Percentiles rank a stretch among this genome's conserved stretches.
Conservation (phyloP, 1,140 invertebrate species). For the Protaetia brevitarsis region DNA sequence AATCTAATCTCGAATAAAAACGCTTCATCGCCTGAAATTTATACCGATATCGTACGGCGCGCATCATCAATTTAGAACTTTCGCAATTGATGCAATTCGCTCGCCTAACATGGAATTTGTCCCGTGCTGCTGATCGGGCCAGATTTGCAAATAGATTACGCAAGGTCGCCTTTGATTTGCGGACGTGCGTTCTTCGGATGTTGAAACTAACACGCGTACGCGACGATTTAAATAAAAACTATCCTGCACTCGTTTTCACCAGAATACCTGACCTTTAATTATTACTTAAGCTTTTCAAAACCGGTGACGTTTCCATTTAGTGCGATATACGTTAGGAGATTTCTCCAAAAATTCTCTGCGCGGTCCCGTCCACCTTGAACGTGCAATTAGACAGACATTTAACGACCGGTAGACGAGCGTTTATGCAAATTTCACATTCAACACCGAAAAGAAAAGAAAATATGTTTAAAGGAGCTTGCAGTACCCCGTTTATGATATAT, state of each 20-base stretch:
- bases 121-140: conserved; percentile 7
- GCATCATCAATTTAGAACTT: neutral
- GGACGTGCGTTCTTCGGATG: conserved; percentile 11
- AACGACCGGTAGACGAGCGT: neutral
- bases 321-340: too few species aligned
- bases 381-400: neutral
- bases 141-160: conserved; percentile 9
- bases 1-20: conserved; percentile 3
- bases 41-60: conserved; percentile 1
- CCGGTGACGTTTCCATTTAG: too few species aligned
- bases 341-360: too few species aligned
- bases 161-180: neutral
- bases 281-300: too few species aligned
- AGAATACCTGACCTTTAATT: too few species aligned
- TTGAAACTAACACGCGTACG: conserved; percentile 11
- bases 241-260: too few species aligned
- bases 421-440: conserved; percentile 15
- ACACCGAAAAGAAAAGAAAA: neutral
- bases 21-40: conserved; percentile 3
- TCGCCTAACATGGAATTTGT: conserved; percentile 16
- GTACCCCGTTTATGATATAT: conserved; percentile 1
- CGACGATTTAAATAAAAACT: neutral
- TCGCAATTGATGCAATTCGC: conserved; percentile 15
- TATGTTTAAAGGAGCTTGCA: neutral
- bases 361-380: neutral